phyloP scores from a whole-genome alignment of 2,888 invertebrate species.

The Odontocerum albicorne region DNA sequence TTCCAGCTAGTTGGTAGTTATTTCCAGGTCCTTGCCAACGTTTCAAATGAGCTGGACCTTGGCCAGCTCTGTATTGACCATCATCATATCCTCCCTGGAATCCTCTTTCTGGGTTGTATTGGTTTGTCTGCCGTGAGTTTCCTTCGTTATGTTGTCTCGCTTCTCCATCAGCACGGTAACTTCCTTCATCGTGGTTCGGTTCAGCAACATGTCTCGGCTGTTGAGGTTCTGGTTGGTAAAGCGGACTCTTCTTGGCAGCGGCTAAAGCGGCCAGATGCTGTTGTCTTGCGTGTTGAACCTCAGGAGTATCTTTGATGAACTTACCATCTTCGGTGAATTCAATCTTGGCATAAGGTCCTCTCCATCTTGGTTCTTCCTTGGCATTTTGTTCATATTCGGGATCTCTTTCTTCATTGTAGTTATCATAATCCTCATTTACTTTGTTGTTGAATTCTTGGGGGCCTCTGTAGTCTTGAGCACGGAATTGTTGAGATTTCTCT shows the following conservation, averaged over 20 bases:
- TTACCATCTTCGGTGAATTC: slow-evolving; percentile 36
- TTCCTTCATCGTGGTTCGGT: slow-evolving; percentile 21
- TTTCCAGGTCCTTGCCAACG: slow-evolving; percentile 12
- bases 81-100: background rate
- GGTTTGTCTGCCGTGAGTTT: slow-evolving; percentile 16
- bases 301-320: slow-evolving; percentile 35
- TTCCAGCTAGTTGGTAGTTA: background rate
- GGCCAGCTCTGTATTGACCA: slow-evolving; percentile 7
- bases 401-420: slow-evolving; percentile 26
- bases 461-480: slow-evolving; percentile 11
- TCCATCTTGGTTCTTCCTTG: slow-evolving; percentile 31
- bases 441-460: slow-evolving; percentile 18
- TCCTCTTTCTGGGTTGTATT: slow-evolving; percentile 22
- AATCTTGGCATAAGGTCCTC: slow-evolving; percentile 33
- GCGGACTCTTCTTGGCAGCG: slow-evolving; percentile 24
- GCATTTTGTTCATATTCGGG: slow-evolving; percentile 6
- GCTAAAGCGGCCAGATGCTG: slow-evolving; percentile 31
- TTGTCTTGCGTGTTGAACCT: slow-evolving; percentile 31
- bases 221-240: slow-evolving; percentile 14
- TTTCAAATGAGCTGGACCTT: background rate
- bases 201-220: slow-evolving; percentile 7
- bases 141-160: slow-evolving; percentile 17
- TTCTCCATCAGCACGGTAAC: slow-evolving; percentile 24
- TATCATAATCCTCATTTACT: slow-evolving; percentile 26
- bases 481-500: slow-evolving; percentile 12